phyloP scores from a whole-genome alignment of 1,140 invertebrate species.

The Drosophila burlai region DNA sequence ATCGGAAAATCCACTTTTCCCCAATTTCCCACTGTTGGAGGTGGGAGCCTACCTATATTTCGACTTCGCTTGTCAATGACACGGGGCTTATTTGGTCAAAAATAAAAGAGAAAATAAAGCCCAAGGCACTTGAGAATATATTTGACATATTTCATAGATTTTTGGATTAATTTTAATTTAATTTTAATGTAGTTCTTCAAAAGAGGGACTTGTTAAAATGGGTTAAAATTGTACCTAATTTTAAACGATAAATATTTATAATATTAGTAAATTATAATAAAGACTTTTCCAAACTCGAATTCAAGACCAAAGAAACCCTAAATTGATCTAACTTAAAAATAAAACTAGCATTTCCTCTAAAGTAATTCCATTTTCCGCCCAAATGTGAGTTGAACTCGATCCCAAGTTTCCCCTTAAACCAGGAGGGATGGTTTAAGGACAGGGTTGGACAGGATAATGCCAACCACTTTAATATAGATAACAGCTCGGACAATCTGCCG shows the following conservation, averaged over 20 bases:
- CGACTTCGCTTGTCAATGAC: not conserved
- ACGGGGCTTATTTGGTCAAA: not conserved
- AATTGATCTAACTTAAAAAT: not conserved
- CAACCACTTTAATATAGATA: conserved; percentile 69
- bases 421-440: too few relatives aligned
- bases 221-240: not conserved
- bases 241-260: not conserved
- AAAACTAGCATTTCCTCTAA: not conserved
- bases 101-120: not conserved
- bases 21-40: not conserved
- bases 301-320: not conserved
- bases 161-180: not conserved
- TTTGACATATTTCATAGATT: too few relatives aligned
- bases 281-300: not conserved
- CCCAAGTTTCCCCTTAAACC: not conserved
- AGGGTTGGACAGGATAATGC: conserved; percentile 23
- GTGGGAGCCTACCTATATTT: not conserved
- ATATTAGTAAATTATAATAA: too few relatives aligned
- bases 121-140: not conserved
- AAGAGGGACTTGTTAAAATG: not conserved
- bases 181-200: not conserved
- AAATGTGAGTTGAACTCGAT: not conserved
- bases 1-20: conserved; percentile 15
- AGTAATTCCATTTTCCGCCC: not conserved
- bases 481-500: conserved; percentile 65